These are phyloP conservation scores for Coptodon rendalli DNA, from an alignment of 2,113 vertebrate species.

Conservation along the genomic window DNA sequence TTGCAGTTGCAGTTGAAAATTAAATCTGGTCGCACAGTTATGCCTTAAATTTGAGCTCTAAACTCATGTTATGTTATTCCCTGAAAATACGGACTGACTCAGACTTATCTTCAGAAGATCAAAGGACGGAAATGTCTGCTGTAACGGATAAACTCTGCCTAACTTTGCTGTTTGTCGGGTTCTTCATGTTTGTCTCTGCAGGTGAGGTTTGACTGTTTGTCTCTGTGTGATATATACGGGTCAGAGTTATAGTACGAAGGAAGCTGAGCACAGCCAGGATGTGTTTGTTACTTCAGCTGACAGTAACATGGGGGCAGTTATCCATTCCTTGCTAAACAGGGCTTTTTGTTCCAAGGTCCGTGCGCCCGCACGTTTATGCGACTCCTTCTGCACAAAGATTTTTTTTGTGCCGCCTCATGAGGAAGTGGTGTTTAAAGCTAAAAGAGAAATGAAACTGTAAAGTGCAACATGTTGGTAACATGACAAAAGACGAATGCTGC, in stretches of 20 bases:
- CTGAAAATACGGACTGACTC: no score
- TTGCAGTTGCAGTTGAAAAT: neutral
- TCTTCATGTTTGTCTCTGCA: neutral
- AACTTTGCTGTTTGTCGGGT: neutral
- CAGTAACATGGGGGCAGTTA: neutral
- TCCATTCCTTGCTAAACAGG: rapidly evolving
- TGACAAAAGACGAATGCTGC: neutral
- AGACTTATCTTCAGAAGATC: neutral
- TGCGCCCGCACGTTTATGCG: rapidly evolving
- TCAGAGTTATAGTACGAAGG: neutral
- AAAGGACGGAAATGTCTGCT: neutral
- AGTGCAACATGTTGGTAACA: neutral
- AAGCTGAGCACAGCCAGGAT: neutral
- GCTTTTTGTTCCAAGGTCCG: neutral
- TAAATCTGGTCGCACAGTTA: no score
- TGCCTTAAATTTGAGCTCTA: no score
- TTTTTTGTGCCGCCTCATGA: neutral
- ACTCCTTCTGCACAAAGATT: no score
- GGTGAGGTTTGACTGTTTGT: neutral
- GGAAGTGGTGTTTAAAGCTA: neutral
- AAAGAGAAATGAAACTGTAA: rapidly evolving
- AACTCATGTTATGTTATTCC: no score
- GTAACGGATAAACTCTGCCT: neutral
- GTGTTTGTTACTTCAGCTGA: neutral
- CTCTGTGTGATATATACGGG: neutral